Conservation (phyloP, 1,140 invertebrate species). For the Bradynema listronoti region DNA sequence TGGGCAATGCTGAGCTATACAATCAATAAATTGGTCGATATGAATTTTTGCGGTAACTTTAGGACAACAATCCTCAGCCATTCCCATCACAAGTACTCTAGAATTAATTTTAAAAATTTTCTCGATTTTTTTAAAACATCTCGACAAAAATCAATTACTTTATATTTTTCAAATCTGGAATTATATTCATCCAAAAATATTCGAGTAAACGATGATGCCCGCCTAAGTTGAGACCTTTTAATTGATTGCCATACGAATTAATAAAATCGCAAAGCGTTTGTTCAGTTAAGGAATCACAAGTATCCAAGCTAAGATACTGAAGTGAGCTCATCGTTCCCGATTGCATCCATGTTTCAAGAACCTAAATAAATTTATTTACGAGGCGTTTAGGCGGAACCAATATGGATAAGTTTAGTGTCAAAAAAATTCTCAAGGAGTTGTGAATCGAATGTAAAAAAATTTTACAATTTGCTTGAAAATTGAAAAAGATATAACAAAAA, state of each 20-base stretch:
- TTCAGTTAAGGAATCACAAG: constrained; percentile 81
- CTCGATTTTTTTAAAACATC: not conserved
- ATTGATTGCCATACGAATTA: constrained; percentile 75
- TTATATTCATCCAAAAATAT: constrained; percentile 63
- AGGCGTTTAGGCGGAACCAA: too few species aligned
- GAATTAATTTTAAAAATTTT: constrained; percentile 30
- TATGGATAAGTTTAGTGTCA: too few species aligned
- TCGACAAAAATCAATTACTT: constrained; percentile 49
- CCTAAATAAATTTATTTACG: constrained; percentile 59
- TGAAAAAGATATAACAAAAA: too few species aligned
- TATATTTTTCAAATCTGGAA: constrained; percentile 61
- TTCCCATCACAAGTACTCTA: constrained; percentile 93
- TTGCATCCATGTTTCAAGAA: constrained; percentile 80
- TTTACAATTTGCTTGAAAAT: too few species aligned
- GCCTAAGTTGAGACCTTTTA: constrained; percentile 77
- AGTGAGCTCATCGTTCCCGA: constrained; percentile 76
- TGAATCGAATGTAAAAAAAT: too few species aligned
- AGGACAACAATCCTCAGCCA: constrained; percentile 83
- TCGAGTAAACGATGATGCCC: constrained; percentile 84
- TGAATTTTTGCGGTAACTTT: constrained; percentile 67
- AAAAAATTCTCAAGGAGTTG: too few species aligned
- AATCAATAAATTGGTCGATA: constrained; percentile 94
- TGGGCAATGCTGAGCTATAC: constrained; percentile 84
- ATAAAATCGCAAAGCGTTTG: constrained; percentile 84
- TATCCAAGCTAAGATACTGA: constrained; percentile 81